Base-by-base conservation (phyloP, 1,140 invertebrate genomes). In the Chionoecetes opilio region DNA sequence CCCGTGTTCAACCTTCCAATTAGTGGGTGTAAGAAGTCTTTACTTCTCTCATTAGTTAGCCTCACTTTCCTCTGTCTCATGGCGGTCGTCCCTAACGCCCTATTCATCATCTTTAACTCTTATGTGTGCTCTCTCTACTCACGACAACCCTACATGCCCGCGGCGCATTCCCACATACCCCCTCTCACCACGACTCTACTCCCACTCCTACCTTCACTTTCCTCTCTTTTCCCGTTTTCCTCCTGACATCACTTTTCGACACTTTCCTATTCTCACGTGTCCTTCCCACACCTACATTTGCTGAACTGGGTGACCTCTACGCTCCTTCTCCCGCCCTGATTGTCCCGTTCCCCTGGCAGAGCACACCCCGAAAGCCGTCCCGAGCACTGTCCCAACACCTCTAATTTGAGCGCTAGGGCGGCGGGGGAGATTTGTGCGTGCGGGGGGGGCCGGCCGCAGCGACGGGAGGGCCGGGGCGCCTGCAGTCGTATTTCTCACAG, bases 21-120 rank as follows among this genome's bases (percentile, higher is more conserved):
- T 75, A 75, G 63, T 75, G 63, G 63, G 63, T 75, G 63, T 75
- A n/a, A n/a, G 63, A n/a, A 75, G 63, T 75, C 63, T n/a, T 75
- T 75, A n/a, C 63, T 75, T 75, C 63, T n/a, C 63, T 75, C 63
- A 75, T 75, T 75, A 75, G 63, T 75, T n/a, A 75, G 11, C 63
- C 63, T 75, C 21, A n/a, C n/a, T 75, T 75, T n/a, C 63, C 9
- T 75, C 63, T 75, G 63, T 75, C 63, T 75, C n/a, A 75, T n/a
- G 63, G 63, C 63, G 63, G 63, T 75, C 63, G 6, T n/a, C 63
- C 63, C n/a, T n/a, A 75, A 75, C 63, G 63, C 63, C 21, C 63
- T 75, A 75, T 75, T 75, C 63, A 75, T 75, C 63, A 75, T 75
- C 21, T 75, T 75, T 75, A 75, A 75, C 63, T 75, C 63, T n/a